Base-by-base conservation (phyloP, 2,888 invertebrate species). In the Lottia scabra region DNA sequence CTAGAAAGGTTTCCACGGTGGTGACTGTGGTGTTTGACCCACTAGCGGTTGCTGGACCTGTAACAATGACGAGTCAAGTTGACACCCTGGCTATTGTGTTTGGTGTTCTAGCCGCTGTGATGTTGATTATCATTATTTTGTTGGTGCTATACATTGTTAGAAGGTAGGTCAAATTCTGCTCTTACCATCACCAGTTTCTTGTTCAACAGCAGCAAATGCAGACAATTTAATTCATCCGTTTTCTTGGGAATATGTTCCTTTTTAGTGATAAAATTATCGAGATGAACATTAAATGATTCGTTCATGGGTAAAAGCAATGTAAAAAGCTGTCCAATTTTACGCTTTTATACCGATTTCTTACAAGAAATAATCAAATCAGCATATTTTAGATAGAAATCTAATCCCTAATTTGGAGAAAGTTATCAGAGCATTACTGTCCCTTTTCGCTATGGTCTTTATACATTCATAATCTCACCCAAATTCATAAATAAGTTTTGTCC, bases 1-100 rank as follows among this genome's bases (percentile, higher is more conserved):
- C 81, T 10, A 74, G 82, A 23, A 77, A 81, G 63, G 74, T 75
- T 6, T 71, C 77, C 6, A 80, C 78, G 43, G 44, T 78, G 3
- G 74, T 84, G n/a, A 76, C 67, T 8, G 80, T 84, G 15, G 78
- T 71, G 12, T 84, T 85, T 69, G 83, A 84, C 30, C 67, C 79
- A 16, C 26, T 76, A 12, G n/a, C 63, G 6, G 56, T 27, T 13
- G 15, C 69, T 16, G 23, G 65, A 3, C 19, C 38, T 0, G 67
- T 72, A 13, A 64, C 43, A 5, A 45, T 71, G 44, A 45, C 23
- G 19, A 65, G 12, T 6, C 63, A 62, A 43, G 65, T 62, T 46
- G 74, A 70, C 45, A 64, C 67, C 1, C 26, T 74, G n/a, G 65
- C 71, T 19, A 70, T 74, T 23, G 67, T 67, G 26, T 56, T 74